Evolutionary conservation across 2,888 invertebrate genomes (phyloP), one percentile per base, ranked within the genome.

Genomic region (Euphydryas editha): DNA sequence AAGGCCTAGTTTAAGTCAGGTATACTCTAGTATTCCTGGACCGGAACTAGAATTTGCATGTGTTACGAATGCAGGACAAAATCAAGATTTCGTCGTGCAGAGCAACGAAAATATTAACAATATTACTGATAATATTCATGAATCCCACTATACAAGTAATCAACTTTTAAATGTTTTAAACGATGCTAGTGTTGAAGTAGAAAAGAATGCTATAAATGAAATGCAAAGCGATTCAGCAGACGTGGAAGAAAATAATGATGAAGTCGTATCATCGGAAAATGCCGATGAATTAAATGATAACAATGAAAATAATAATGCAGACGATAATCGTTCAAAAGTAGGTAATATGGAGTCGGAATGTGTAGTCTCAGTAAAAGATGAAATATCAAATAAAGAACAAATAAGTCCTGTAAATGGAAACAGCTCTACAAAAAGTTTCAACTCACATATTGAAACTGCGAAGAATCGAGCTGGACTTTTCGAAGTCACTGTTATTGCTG

Each of bases 31-130:
- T 71, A 86, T 92, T 54, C 83, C 93, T 11, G 93, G 93, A 0
- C 93, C 93, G 1, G 93, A 93, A 70, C 73, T 93, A 44, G 92
- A 93, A 73, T 92, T 93, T 69, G 91, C 91, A 24, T 93, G 93
- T 71, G 75, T 82, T n/a, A 80, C 79, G 13, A 82, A 81, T 59
- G 73, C 78, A 54, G 72, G 78, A 13, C 76, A 73, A 37, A 59
- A 63, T n/a, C 65, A 79, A 67, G 71, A 73, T 54, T 49, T 72
- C 42, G 67, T 64, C 21, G 74, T 78, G 56, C 63, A 74, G 59
- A 60, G 65, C 44, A 59, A 69, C 51, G 73, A 75, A 46, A 51
- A 47, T 20, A 47, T 47, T 1, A 47, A 17, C 10, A 68, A 56
- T 58, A 61, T 24, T 18, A 39, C 47, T 55, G 58, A 58, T 64